Evolutionary conservation across 2,113 vertebrate species (phyloP), one percentile per base, ranked within the genome.

Genomic region (Dromas ardeola): DNA sequence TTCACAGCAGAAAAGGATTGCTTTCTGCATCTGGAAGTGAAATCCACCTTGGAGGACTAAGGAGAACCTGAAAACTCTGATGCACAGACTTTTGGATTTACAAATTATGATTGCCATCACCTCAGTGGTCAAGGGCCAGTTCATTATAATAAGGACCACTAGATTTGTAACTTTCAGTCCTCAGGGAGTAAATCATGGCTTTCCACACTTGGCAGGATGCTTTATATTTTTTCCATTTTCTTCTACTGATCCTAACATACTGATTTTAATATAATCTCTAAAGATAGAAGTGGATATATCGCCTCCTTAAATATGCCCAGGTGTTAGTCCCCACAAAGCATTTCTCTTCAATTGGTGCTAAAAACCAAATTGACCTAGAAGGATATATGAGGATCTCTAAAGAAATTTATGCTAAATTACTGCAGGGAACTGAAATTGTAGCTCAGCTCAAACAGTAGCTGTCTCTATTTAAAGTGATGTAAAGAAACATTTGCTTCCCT

Each of bases 351-450:
- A 18, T 8, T 94, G 42, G 5, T 92, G 49, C 47, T 90, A 88
- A 96, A 96, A 79, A 22, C 2, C n/a, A 94, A 82, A 92, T 34
- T 90, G 76, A 88, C 65, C 66, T 49, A 78, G 66, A 42, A 88
- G 79, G 58, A 84, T 62, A 45, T 61, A 76, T 62, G 40, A 77
- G 17, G n/a, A 85, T 50, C 66, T 72, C 47, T 88, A 85, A 94
- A 84, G 55, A 95, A 90, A 95, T 95, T 71, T 63, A 87, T 94
- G 67, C 40, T 52, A 92, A 92, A 88, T 97, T 95, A 86, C 82
- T 92, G 22, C 55, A 88, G 67, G 49, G 82, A 94, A 90, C 52
- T 95, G 90, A 88, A 96, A 96, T 84, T 92, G 67, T 81, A 88
- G 40, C 83, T 86, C 65, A 71, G 63, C 16, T 92, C 43, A 91